A percentile compares a stretch with the other conserved stretches of the same genome.
These are phyloP conservation scores for Ormyrus labotus DNA, from an alignment of 2,888 invertebrate genomes.

Conservation along the genomic window DNA sequence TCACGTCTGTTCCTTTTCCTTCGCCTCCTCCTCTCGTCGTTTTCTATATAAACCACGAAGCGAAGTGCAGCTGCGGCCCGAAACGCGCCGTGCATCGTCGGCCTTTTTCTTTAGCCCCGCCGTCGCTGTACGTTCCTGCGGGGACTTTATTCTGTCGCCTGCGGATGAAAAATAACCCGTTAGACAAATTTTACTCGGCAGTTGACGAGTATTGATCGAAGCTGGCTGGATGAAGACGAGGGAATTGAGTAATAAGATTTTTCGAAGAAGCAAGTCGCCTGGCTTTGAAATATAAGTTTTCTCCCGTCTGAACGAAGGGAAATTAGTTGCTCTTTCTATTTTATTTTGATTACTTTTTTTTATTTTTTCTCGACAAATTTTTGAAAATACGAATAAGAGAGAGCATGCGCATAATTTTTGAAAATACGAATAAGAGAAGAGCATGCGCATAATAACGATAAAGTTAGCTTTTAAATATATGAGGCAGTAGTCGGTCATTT, in stretches of 20 bases:
- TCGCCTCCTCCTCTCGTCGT: background rate
- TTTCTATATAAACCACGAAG: too few species aligned
- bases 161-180: slow-evolving; percentile 50
- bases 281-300: slow-evolving; percentile 8
- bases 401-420: background rate
- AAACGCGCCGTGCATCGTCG: slow-evolving; percentile 2
- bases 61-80: slow-evolving; percentile 41
- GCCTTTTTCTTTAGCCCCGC: slow-evolving; percentile 26
- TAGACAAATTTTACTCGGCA: slow-evolving; percentile 45
- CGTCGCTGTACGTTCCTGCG: slow-evolving; percentile 4
- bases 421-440: too few species aligned
- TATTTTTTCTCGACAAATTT: background rate
- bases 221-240: background rate
- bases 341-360: background rate
- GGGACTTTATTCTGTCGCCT: slow-evolving; percentile 43
- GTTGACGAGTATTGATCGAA: slow-evolving; percentile 48
- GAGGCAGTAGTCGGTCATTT: too few species aligned
- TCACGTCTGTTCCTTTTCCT: background rate
- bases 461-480: too few species aligned
- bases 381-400: background rate
- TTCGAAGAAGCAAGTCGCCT: background rate
- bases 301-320: background rate
- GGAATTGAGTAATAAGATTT: slow-evolving; percentile 37
- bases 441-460: too few species aligned
- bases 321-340: background rate